Evolutionary conservation across 2,888 invertebrate species (phyloP).

Genomic region (Dendrolimus pini): DNA sequence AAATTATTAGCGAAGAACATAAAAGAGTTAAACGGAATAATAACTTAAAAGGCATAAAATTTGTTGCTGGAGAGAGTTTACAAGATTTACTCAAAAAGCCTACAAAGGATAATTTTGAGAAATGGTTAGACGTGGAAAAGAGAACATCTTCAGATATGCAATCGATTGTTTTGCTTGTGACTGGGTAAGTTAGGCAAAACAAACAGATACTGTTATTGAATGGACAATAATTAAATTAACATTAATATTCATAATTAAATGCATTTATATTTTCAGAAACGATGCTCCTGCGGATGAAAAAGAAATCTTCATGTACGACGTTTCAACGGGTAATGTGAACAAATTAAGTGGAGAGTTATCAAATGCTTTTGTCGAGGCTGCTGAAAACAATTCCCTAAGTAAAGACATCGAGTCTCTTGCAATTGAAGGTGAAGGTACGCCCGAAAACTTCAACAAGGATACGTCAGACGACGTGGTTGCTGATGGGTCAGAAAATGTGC

Average conservation of each 20-base stretch:
- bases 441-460: slow-evolving; percentile 52
- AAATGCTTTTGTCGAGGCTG: slow-evolving; percentile 90
- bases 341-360: slow-evolving; percentile 89
- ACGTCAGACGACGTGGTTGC: slow-evolving; percentile 37
- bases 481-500: slow-evolving; percentile 69
- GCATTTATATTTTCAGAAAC: slow-evolving; percentile 51
- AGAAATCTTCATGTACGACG: slow-evolving; percentile 93
- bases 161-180: slow-evolving; percentile 88
- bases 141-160: slow-evolving; percentile 85
- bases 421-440: slow-evolving; percentile 67
- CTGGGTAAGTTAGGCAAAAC: slow-evolving; percentile 78
- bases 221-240: no score
- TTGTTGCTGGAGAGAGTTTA: slow-evolving; percentile 84
- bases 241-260: not conserved
- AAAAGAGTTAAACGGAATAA: slow-evolving; percentile 71
- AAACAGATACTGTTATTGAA: no score
- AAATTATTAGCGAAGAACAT: slow-evolving; percentile 67
- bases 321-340: slow-evolving; percentile 83
- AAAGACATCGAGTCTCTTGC: slow-evolving; percentile 79
- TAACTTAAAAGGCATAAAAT: slow-evolving; percentile 82
- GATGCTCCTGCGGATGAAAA: slow-evolving; percentile 72
- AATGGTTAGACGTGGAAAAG: slow-evolving; percentile 87
- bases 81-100: slow-evolving; percentile 86
- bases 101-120: slow-evolving; percentile 84
- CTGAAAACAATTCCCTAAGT: slow-evolving; percentile 87